Percentiles rank a stretch among this genome's conserved stretches.
Evolutionary conservation across 1,140 invertebrate genomes (phyloP).

Genomic region (Orussus abietinus): DNA sequence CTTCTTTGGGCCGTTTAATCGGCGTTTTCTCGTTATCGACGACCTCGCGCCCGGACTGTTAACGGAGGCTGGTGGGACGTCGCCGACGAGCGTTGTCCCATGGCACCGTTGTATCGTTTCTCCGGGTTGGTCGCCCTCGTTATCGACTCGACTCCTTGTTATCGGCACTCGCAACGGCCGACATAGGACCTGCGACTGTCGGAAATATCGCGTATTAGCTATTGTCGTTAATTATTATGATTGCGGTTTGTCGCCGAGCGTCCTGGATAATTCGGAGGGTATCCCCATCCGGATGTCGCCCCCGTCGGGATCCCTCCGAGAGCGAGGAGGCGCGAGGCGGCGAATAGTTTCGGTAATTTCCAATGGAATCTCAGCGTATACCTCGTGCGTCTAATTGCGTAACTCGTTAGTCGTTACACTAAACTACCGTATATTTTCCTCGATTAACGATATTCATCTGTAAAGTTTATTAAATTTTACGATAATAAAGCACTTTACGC

Average conservation of each 20-base stretch:
- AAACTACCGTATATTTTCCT: constrained; percentile 32
- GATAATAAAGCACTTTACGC: constrained; percentile 45
- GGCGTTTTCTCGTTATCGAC: too few relatives aligned
- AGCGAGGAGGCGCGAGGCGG: background rate
- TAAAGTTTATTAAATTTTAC: constrained; percentile 43
- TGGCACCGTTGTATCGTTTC: too few relatives aligned
- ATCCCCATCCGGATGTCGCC: too few relatives aligned
- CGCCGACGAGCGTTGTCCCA: too few relatives aligned
- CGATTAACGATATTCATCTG: constrained; percentile 31
- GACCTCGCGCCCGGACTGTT: too few relatives aligned
- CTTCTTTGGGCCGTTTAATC: too few relatives aligned
- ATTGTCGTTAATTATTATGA: constrained; percentile 6
- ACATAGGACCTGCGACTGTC: too few relatives aligned
- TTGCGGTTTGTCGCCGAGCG: constrained; percentile 13
- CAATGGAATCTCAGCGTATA: constrained; percentile 27
- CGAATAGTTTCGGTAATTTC: constrained; percentile 30
- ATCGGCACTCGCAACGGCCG: too few relatives aligned
- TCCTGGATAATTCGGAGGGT: too few relatives aligned
- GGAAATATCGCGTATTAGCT: background rate
- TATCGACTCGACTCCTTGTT: too few relatives aligned
- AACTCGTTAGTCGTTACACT: constrained; percentile 33
- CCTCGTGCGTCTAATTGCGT: constrained; percentile 27
- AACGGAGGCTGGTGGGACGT: too few relatives aligned
- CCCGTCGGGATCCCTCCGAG: background rate
- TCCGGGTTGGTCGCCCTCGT: too few relatives aligned